Evolutionary conservation across 2,113 vertebrate species (phyloP), one percentile per base, ranked within the genome.

Genomic region (Perccottus glenii): DNA sequence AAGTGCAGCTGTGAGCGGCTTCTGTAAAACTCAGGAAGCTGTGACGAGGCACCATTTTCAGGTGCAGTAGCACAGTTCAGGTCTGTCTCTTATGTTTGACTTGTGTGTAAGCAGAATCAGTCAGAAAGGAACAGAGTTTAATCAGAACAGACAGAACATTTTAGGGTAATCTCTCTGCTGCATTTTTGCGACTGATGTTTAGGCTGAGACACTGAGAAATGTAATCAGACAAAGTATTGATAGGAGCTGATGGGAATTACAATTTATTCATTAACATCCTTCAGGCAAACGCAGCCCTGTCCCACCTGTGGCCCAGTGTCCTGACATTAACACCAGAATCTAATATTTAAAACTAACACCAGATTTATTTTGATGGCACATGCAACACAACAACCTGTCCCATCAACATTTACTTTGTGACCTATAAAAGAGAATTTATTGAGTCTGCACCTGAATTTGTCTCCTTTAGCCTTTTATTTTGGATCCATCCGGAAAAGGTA

Each of bases 11-110:
- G 27, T 49, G 52, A 78, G 59, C 61, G 38, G 52, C 42, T 47
- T 75, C 60, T 62, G 27, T 49, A 32, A 62, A n/a, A 45, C 48
- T 50, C 43, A 61, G 71, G 70, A 42, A 81, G 67, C 76, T 8
- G 33, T 79, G 66, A 77, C 52, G 53, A 67, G 42, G 80, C 70
- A 76, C 64, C 74, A 77, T 84, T 68, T 83, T 83, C 55, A 55
- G 59, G 63, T 50, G 57, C 61, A 43, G 16, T 38, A 64, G 48
- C 46, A 4, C 52, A 57, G 52, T 60, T 71, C 47, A 64, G 67
- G n/a, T 56, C 44, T 50, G 62, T 56, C 68, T 68, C 68, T 60
- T 60, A 11, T 66, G 53, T 38, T 63, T 75, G 44, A 46, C 36
- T 67, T 32, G 11, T 67, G 60, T 70, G 76, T 50, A 36, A 60